Evolutionary conservation across 2,888 invertebrate species (phyloP).

Genomic region (Hesperia comma): DNA sequence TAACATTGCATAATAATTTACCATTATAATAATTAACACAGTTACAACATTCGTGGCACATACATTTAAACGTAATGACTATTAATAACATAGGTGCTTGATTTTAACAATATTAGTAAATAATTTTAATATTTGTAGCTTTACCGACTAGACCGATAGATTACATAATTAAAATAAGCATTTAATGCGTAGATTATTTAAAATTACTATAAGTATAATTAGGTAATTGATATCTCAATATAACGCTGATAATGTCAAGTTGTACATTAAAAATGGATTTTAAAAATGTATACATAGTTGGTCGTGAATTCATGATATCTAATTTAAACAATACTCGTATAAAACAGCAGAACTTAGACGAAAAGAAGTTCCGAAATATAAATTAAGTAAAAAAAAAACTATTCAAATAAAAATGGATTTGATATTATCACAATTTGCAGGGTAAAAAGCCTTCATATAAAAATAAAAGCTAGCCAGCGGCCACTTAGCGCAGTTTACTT

Average conservation of each 20-base stretch:
- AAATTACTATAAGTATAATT: constrained; percentile 11
- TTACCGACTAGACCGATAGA: constrained; percentile 34
- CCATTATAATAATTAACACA: constrained; percentile 28
- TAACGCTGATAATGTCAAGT: constrained; percentile 29
- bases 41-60: constrained; percentile 34
- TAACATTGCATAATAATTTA: constrained; percentile 32
- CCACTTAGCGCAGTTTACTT: constrained; percentile 13
- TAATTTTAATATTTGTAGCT: constrained; percentile 10
- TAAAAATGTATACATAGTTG: constrained; percentile 29
- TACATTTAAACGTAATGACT: constrained; percentile 31
- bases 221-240: constrained; percentile 12
- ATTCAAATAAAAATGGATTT: constrained; percentile 9
- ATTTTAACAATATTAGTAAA: constrained; percentile 22
- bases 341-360: constrained; percentile 11
- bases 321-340: constrained; percentile 17
- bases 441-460: constrained; percentile 48
- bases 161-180: constrained; percentile 23
- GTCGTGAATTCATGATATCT: constrained; percentile 25
- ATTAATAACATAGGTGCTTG: constrained; percentile 25
- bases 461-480: constrained; percentile 46
- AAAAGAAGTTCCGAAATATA: constrained; percentile 9
- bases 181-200: constrained; percentile 29
- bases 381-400: not conserved
- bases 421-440: constrained; percentile 35
- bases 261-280: constrained; percentile 25